Percentiles rank a stretch among this genome's conserved stretches.
Evolutionary conservation across 2,113 vertebrate genomes (phyloP).

Genomic region (Salvelinus namaycush): DNA sequence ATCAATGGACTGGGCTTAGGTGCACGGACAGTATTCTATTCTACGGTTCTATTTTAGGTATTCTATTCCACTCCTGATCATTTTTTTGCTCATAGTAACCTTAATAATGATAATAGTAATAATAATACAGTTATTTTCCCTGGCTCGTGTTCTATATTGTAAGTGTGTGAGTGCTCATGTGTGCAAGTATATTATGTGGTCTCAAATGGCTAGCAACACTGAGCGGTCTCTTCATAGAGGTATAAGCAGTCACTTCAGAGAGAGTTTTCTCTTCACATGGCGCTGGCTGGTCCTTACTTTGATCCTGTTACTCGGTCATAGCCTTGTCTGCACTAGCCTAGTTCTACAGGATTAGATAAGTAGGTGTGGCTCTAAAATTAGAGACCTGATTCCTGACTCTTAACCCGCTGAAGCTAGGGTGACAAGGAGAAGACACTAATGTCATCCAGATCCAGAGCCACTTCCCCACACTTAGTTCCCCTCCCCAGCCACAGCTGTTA

Average conservation of each 20-base stretch:
- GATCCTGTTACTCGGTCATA: slow-evolving; percentile 72
- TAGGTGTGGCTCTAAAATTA: slow-evolving; percentile 70
- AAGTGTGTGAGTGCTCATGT: not conserved
- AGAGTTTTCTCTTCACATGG: slow-evolving; percentile 12
- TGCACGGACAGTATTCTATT: not conserved
- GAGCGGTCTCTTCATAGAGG: not conserved
- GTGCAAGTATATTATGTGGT: not conserved
- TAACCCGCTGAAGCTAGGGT: slow-evolving; percentile 48
- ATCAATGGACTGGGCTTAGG: not conserved
- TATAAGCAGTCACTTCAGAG: no score
- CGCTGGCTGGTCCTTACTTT: slow-evolving; percentile 37
- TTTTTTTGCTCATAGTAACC: not conserved
- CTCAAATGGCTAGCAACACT: not conserved
- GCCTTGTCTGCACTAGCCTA: slow-evolving; percentile 65
- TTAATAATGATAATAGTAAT: not conserved
- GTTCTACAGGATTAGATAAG: slow-evolving; percentile 62
- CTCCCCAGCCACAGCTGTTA: not conserved
- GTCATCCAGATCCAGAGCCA: slow-evolving; percentile 28
- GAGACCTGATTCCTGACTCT: slow-evolving; percentile 61
- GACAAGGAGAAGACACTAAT: slow-evolving; percentile 31
- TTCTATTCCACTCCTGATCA: not conserved
- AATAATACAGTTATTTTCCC: not conserved
- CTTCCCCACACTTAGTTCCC: slow-evolving; percentile 13
- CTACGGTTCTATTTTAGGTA: not conserved
- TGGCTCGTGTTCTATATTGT: not conserved